These are phyloP conservation scores for Actinostola sp. DNA, from an alignment of 92 coral and sea anemone genomes.

Conservation along the genomic window DNA sequence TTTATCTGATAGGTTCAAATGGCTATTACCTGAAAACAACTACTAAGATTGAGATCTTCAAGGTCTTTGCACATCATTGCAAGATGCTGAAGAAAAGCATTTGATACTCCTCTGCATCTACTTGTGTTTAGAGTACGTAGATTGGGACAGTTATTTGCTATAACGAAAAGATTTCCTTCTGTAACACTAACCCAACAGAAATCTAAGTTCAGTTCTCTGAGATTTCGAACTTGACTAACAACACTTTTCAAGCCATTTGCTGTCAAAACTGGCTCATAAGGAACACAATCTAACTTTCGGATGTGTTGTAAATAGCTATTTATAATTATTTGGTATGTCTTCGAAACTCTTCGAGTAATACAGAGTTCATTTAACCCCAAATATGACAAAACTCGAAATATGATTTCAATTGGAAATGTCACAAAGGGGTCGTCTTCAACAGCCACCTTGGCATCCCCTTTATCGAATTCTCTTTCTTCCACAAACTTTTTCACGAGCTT, in stretches of 20 bases:
- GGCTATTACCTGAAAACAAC: slow-evolving; percentile 78
- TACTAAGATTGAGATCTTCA: slow-evolving; percentile 79
- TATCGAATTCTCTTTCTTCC: slow-evolving; percentile 6
- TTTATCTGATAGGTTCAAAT: no score
- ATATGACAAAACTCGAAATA: slow-evolving; percentile 57
- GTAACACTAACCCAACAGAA: slow-evolving; percentile 82
- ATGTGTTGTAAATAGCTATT: slow-evolving; percentile 48
- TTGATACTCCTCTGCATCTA: slow-evolving; percentile 80
- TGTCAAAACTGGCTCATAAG: slow-evolving; percentile 62
- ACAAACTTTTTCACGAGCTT: slow-evolving; percentile 13
- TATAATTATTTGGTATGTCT: slow-evolving; percentile 54
- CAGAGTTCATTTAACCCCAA: slow-evolving; percentile 61
- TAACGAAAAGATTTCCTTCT: slow-evolving; percentile 67
- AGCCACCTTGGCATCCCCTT: background rate
- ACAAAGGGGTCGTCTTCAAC: slow-evolving; percentile 37
- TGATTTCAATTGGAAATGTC: slow-evolving; percentile 53
- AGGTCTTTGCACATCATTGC: slow-evolving; percentile 62
- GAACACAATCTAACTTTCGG: slow-evolving; percentile 61
- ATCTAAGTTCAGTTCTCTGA: slow-evolving; percentile 75
- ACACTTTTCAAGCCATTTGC: slow-evolving; percentile 60
- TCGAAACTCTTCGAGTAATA: slow-evolving; percentile 68
- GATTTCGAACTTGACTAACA: slow-evolving; percentile 44
- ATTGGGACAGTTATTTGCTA: slow-evolving; percentile 76
- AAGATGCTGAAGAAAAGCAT: slow-evolving; percentile 57
- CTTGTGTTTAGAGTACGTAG: slow-evolving; percentile 68